A percentile compares a stretch with the other conserved stretches of the same genome.
phyloP scores from a whole-genome alignment of 2,113 vertebrate species.

The Vidua chalybeata region DNA sequence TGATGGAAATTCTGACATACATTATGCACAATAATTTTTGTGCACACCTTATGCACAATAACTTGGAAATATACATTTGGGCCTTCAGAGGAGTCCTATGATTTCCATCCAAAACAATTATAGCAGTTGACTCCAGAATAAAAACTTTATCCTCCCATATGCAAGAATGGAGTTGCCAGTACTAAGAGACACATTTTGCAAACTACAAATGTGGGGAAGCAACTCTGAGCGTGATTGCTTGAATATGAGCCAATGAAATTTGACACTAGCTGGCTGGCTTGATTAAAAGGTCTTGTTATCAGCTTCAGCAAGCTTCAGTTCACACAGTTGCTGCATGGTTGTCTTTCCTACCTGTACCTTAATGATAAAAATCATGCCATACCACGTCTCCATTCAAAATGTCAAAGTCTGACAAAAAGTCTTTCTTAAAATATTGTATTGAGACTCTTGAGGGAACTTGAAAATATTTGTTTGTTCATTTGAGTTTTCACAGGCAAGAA shows the following conservation, averaged over 20 bases:
- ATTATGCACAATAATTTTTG: neutral
- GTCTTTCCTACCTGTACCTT: neutral
- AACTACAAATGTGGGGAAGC: neutral
- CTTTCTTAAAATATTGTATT: neutral
- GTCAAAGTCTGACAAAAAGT: neutral
- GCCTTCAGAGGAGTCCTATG: neutral
- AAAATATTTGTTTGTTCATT: neutral
- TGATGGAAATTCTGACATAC: neutral
- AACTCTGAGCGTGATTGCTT: neutral
- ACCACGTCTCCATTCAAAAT: neutral
- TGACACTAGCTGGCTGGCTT: neutral
- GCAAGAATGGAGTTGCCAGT: neutral
- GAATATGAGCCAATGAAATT: neutral
- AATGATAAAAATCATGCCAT: neutral
- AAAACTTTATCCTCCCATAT: neutral
- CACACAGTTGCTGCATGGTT: neutral
- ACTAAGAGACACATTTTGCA: neutral
- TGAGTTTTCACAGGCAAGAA: neutral
- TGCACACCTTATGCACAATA: neutral
- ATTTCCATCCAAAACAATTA: neutral
- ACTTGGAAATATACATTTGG: neutral
- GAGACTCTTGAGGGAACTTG: neutral
- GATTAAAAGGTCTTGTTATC: slow-evolving; percentile 21
- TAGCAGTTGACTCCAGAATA: neutral
- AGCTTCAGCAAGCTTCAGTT: neutral